A percentile compares a stretch with the other conserved stretches of the same genome.
Evolutionary conservation across 1,140 invertebrate genomes (phyloP).

Genomic region (Zelostemma sp.): DNA sequence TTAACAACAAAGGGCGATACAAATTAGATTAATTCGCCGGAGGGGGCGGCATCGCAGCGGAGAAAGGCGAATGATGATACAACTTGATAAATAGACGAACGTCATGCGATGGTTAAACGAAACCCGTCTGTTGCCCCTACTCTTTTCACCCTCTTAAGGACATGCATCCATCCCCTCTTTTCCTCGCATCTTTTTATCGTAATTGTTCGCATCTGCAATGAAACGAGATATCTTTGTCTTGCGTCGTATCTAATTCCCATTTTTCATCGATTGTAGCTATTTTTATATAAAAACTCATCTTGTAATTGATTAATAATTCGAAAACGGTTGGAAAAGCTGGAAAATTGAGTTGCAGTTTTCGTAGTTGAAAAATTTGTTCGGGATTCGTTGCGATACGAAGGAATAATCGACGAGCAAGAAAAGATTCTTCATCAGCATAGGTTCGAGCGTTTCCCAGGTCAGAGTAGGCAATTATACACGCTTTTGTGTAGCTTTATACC

Average conservation of each 20-base stretch:
- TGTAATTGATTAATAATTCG: no score
- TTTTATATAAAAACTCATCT: no score
- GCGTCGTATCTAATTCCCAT: no score
- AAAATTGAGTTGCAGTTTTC: no score
- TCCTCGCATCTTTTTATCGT: slow-evolving; percentile 18
- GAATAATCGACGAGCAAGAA: slow-evolving; percentile 1
- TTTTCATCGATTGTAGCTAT: no score
- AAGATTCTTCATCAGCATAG: background rate
- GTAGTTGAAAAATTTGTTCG: no score
- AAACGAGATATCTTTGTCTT: slow-evolving; percentile 23
- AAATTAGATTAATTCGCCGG: slow-evolving; percentile 70
- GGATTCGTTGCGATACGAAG: no score
- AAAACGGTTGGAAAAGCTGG: no score
- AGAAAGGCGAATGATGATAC: slow-evolving; percentile 68
- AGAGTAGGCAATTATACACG: slow-evolving; percentile 38
- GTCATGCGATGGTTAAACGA: slow-evolving; percentile 66
- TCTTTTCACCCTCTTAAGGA: slow-evolving; percentile 19
- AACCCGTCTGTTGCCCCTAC: slow-evolving; percentile 9
- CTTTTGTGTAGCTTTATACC: slow-evolving; percentile 5
- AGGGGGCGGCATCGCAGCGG: slow-evolving; percentile 63
- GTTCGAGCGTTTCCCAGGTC: slow-evolving; percentile 29
- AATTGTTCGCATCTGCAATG: slow-evolving; percentile 17
- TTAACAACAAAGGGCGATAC: slow-evolving; percentile 66
- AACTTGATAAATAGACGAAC: slow-evolving; percentile 69
- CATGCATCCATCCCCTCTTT: slow-evolving; percentile 14